These are phyloP conservation scores for Drosophila nasuta DNA, from an alignment of 1,140 invertebrate species.

Conservation along the genomic window DNA sequence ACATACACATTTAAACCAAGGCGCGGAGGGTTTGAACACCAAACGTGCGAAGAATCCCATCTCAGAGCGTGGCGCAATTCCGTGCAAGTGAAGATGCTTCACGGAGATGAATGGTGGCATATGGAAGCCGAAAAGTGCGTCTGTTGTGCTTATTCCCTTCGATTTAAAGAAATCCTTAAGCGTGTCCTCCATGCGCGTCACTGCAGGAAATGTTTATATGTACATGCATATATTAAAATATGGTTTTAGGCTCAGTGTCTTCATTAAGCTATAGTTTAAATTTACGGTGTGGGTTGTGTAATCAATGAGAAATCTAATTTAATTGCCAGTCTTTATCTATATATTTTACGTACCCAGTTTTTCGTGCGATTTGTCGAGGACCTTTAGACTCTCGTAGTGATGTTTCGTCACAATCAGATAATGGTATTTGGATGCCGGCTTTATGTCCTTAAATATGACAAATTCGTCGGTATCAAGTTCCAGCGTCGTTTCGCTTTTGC, in stretches of 20 bases:
- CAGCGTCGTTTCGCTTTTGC: conserved; percentile 87
- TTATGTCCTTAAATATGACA: conserved; percentile 93
- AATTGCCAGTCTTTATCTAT: neutral
- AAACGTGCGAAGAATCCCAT: conserved; percentile 89
- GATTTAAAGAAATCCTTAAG: conserved; percentile 42
- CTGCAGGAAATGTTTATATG: neutral
- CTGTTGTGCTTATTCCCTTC: conserved; percentile 86
- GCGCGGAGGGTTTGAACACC: conserved; percentile 91
- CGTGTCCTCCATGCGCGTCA: conserved; percentile 41
- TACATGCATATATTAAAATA: neutral
- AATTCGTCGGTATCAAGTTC: conserved; percentile 90
- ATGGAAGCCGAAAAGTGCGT: conserved; percentile 93
- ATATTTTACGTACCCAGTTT: conserved; percentile 86
- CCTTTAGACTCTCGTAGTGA: conserved; percentile 91
- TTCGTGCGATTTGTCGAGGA: conserved; percentile 88
- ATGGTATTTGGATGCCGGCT: conserved; percentile 92
- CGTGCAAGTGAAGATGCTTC: conserved; percentile 94
- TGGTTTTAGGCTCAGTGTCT: too few species aligned
- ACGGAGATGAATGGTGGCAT: conserved; percentile 95
- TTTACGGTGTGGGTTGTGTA: too few species aligned
- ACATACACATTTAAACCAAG: conserved; percentile 95
- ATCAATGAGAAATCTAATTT: neutral
- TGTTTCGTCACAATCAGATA: conserved; percentile 91
- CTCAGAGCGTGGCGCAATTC: conserved; percentile 91
- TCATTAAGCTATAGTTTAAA: too few species aligned